A percentile compares a stretch with the other conserved stretches of the same genome.
phyloP scores from a whole-genome alignment of 2,113 vertebrate genomes.

The Barbus barbus region DNA sequence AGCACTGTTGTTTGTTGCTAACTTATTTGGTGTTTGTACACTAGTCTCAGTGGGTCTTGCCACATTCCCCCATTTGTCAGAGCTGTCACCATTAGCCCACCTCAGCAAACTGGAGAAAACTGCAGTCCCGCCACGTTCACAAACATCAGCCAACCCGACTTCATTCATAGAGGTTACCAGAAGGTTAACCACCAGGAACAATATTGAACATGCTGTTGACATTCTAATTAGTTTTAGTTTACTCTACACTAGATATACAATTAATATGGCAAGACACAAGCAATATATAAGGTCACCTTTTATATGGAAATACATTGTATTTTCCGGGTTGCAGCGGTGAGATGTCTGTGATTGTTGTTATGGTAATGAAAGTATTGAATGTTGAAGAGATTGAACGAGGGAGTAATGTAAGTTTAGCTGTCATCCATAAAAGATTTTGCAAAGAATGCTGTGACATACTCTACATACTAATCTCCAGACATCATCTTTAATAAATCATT shows the following conservation, averaged over 20 bases:
- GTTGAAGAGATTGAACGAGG: background rate
- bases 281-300: constrained; percentile 44
- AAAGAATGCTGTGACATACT: background rate
- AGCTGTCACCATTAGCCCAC: constrained; percentile 54
- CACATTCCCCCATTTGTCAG: constrained; percentile 61
- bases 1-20: constrained; percentile 33
- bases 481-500: constrained; percentile 6
- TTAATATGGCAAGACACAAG: constrained; percentile 17
- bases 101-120: constrained; percentile 57
- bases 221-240: constrained; percentile 50
- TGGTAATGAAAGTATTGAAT: constrained; percentile 16
- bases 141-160: constrained; percentile 36
- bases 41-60: constrained; percentile 52
- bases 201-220: constrained; percentile 40
- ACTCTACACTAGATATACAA: constrained; percentile 36
- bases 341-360: background rate
- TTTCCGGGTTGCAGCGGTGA: background rate
- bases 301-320: background rate
- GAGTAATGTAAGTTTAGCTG: background rate
- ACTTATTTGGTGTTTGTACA: constrained; percentile 45
- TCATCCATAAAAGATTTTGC: constrained; percentile 4
- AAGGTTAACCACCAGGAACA: constrained; percentile 58
- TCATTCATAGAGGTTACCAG: constrained; percentile 47
- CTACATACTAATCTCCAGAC: constrained; percentile 1
- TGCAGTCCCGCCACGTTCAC: constrained; percentile 49